Evolutionary conservation across 2,888 invertebrate species (phyloP).

Genomic region (Agelastica alni): DNA sequence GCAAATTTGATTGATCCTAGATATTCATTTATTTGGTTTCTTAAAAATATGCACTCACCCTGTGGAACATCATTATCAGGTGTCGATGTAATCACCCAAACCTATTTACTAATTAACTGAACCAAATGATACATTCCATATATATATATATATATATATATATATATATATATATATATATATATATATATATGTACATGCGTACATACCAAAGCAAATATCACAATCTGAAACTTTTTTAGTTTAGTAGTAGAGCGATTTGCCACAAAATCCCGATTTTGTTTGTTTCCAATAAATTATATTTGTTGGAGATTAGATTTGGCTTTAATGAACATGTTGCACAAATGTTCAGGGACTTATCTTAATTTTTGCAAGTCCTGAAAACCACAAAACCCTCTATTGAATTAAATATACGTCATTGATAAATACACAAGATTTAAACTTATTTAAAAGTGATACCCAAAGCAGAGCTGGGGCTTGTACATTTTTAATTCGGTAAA

Average conservation of each 20-base stretch:
- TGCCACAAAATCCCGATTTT: not conserved
- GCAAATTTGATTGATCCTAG: too few relatives aligned
- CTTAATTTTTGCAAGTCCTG: too few relatives aligned
- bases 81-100: not conserved
- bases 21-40: too few relatives aligned
- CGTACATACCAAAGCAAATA: too few relatives aligned
- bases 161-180: conserved; percentile 1
- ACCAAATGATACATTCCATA: not conserved
- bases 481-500: too few relatives aligned
- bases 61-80: not conserved
- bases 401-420: too few relatives aligned
- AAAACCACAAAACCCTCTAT: too few relatives aligned
- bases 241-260: conserved; percentile 4
- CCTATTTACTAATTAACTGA: conserved; percentile 4
- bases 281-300: conserved; percentile 4
- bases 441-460: too few relatives aligned
- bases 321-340: conserved; percentile 3
- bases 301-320: conserved; percentile 10
- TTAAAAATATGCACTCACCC: not conserved
- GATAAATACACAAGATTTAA: too few relatives aligned
- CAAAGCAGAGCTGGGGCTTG: too few relatives aligned
- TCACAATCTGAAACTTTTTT: not conserved
- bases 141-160: not conserved
- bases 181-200: not conserved
- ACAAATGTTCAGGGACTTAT: too few relatives aligned